phyloP scores from a whole-genome alignment of 2,113 vertebrate species.

The Amazona guildingii region DNA sequence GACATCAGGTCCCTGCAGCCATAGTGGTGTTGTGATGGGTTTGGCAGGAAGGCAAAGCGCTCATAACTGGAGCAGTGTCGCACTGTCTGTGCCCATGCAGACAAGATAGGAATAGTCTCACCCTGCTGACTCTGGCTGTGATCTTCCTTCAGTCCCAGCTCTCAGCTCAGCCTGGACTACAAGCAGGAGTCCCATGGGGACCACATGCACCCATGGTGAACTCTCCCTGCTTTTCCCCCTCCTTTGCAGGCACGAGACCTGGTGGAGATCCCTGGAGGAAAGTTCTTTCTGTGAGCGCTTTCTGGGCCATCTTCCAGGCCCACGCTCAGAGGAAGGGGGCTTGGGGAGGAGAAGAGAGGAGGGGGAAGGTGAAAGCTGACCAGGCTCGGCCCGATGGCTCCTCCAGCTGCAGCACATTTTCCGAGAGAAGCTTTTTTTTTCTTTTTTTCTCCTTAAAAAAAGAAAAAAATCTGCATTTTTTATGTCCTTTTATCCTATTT shows the following conservation, averaged over 20 bases:
- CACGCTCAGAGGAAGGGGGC: conserved; percentile 11
- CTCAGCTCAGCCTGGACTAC: not conserved
- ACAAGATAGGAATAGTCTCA: not conserved
- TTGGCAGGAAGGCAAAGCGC: not conserved
- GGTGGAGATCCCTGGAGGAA: not conserved
- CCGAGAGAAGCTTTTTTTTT: conserved; percentile 8
- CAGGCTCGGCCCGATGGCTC: conserved; percentile 56
- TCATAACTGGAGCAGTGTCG: not conserved
- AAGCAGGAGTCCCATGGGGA: not conserved
- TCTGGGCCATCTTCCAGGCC: conserved; percentile 69
- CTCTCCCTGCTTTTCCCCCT: not conserved
- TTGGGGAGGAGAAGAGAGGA: not conserved
- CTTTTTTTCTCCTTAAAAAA: not conserved
- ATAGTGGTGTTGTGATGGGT: no score
- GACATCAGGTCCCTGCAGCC: not conserved
- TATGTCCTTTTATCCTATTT: conserved; percentile 81
- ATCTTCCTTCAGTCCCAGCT: not conserved
- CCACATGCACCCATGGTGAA: rapidly evolving
- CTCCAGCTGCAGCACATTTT: conserved; percentile 76
- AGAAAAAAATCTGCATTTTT: conserved; percentile 61
- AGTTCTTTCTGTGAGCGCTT: conserved; percentile 22
- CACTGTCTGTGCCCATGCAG: not conserved
- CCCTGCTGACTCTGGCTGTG: not conserved
- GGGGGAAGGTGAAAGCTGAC: conserved; percentile 62
- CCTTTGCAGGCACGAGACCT: not conserved